A percentile compares a stretch with the other conserved stretches of the same genome.
Conservation (phyloP, 2,113 vertebrate species). For the Prunella fulvescens region DNA sequence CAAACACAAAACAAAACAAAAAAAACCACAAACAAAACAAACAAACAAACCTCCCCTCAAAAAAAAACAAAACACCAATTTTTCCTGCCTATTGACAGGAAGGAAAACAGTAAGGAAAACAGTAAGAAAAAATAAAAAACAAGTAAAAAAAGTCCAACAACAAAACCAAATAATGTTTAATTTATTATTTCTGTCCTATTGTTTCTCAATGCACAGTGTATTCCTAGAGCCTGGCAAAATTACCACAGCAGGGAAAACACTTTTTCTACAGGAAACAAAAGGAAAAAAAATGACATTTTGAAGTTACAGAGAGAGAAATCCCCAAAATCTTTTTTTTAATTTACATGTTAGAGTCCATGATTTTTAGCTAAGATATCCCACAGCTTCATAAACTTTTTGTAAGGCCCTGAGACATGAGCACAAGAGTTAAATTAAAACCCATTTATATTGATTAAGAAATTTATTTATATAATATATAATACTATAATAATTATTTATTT, state of each 20-base stretch:
- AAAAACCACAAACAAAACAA: neutral
- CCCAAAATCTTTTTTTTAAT: neutral
- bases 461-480: neutral
- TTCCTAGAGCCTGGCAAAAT: neutral
- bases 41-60: neutral
- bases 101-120: neutral
- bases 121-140: neutral
- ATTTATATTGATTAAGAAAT: neutral
- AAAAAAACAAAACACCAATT: fast-evolving
- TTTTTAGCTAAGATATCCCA: neutral
- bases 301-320: neutral
- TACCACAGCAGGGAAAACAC: neutral
- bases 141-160: neutral
- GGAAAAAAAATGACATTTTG: neutral
- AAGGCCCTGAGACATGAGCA: neutral
- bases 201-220: neutral
- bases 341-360: neutral
- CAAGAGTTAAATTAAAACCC: neutral
- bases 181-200: neutral
- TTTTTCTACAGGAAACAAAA: neutral
- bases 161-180: neutral
- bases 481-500: no score
- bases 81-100: neutral
- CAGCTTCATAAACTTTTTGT: neutral
- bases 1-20: neutral